phyloP scores from a whole-genome alignment of 1,140 invertebrate species.

The Drosophila pallidifrons region DNA sequence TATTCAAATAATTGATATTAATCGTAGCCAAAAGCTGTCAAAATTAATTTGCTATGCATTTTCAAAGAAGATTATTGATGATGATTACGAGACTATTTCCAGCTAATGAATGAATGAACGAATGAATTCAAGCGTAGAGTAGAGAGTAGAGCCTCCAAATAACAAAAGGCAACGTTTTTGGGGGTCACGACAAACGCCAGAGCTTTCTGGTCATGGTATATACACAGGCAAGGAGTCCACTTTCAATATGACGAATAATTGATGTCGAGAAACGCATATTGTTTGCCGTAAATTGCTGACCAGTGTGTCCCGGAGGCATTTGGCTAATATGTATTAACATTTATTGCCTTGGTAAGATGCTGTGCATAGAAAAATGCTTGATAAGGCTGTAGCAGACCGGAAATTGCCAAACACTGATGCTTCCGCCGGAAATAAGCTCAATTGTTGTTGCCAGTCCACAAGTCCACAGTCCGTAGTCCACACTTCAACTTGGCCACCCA shows the following conservation, averaged over 20 bases:
- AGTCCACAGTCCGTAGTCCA: not conserved
- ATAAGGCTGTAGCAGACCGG: constrained; percentile 58
- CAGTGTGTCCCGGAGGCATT: constrained; percentile 51
- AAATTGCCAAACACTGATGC: constrained; percentile 79
- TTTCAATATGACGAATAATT: constrained; percentile 18
- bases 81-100: constrained; percentile 43
- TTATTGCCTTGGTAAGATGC: constrained; percentile 60
- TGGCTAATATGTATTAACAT: constrained; percentile 77
- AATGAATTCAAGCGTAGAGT: not conserved
- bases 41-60: constrained; percentile 75
- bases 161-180: not conserved
- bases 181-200: not conserved
- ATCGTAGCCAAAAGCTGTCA: constrained; percentile 76
- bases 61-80: constrained; percentile 70
- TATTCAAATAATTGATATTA: constrained; percentile 74
- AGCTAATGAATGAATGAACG: constrained; percentile 21
- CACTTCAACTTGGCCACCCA: not conserved
- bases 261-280: constrained; percentile 13
- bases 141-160: not conserved
- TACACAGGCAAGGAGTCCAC: not conserved
- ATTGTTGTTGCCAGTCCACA: constrained; percentile 60
- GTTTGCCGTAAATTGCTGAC: constrained; percentile 20
- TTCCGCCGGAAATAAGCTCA: constrained; percentile 80
- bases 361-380: constrained; percentile 48
- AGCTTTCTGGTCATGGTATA: not conserved